Conservation (phyloP, 92 coral and sea anemone genomes). For the Epizoanthus stellaris region DNA sequence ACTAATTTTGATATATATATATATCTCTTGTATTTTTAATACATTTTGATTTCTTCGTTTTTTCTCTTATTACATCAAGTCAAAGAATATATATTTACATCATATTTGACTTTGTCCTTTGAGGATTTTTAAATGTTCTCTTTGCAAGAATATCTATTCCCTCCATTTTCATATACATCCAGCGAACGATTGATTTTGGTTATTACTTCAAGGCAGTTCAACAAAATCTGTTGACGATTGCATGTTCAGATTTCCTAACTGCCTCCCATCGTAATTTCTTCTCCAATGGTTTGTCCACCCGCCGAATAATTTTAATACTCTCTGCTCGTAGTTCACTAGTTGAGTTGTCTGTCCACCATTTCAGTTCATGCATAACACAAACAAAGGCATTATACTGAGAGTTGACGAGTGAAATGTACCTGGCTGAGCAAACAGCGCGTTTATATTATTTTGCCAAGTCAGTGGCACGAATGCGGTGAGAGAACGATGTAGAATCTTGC, state of each 20-base stretch:
- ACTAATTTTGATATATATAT: not conserved
- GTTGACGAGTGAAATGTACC: constrained; percentile 10
- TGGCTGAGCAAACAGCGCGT: not conserved
- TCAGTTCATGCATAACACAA: constrained; percentile 15
- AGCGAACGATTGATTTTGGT: constrained; percentile 42
- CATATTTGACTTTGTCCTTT: constrained; percentile 45
- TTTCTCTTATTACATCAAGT: constrained; percentile 39
- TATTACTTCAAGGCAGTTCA: constrained; percentile 26
- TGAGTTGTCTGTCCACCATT: not conserved
- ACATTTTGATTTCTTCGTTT: constrained; percentile 10
- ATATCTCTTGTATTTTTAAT: constrained; percentile 38
- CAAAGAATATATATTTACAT: constrained; percentile 50
- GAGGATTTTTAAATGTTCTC: constrained; percentile 40
- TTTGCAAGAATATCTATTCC: constrained; percentile 30
- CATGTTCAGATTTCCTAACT: constrained; percentile 34
- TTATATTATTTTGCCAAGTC: constrained; percentile 1
- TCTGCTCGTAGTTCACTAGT: not conserved
- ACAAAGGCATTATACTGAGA: constrained; percentile 21
- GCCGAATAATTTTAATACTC: not conserved
- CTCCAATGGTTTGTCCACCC: not conserved
- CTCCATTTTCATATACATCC: constrained; percentile 13
- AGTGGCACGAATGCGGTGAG: constrained; percentile 14
- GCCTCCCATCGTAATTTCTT: constrained; percentile 4
- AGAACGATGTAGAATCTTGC: constrained; percentile 2
- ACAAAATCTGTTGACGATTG: constrained; percentile 47